Percentiles rank a stretch among this genome's conserved stretches.
These are phyloP conservation scores for Desoria tigrina DNA, from an alignment of 2,888 invertebrate species.

Conservation along the genomic window DNA sequence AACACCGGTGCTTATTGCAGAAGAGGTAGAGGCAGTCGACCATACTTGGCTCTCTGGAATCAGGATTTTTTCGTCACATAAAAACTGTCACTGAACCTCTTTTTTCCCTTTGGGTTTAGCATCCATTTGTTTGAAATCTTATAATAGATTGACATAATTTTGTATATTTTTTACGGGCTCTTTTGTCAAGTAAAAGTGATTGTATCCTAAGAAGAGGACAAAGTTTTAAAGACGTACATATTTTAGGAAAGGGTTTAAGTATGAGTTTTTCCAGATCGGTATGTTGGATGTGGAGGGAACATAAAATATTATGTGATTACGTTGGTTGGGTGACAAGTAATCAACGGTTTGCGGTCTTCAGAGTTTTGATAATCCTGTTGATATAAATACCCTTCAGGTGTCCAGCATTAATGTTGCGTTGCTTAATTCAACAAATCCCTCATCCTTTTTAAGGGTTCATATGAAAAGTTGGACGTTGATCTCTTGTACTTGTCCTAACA, in stretches of 20 bases:
- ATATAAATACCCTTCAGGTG: conserved; percentile 38
- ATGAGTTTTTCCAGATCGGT: too few species aligned
- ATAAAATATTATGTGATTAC: neutral
- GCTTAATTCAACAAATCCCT: conserved; percentile 2
- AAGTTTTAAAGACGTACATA: too few species aligned
- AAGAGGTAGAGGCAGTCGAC: too few species aligned
- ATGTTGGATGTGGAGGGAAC: too few species aligned
- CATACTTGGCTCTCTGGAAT: neutral
- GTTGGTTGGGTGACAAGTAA: conserved; percentile 1
- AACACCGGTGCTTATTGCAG: neutral
- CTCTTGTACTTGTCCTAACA: conserved; percentile 11
- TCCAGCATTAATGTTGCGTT: conserved; percentile 7
- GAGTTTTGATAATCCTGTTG: conserved; percentile 33
- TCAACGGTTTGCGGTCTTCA: conserved; percentile 15
- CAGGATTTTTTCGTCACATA: neutral
- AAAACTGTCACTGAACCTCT: conserved; percentile 2
- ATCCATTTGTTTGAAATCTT: too few species aligned
- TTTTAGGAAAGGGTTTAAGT: too few species aligned
- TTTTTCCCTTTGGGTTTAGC: neutral
- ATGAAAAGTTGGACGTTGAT: conserved; percentile 8
- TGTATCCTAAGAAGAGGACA: too few species aligned
- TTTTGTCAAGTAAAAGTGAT: too few species aligned
- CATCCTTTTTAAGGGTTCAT: conserved; percentile 14
- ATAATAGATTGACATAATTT: too few species aligned
- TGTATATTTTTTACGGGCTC: too few species aligned